Evolutionary conservation across 2,888 invertebrate species (phyloP).

Genomic region (Augochlorella aurata): DNA sequence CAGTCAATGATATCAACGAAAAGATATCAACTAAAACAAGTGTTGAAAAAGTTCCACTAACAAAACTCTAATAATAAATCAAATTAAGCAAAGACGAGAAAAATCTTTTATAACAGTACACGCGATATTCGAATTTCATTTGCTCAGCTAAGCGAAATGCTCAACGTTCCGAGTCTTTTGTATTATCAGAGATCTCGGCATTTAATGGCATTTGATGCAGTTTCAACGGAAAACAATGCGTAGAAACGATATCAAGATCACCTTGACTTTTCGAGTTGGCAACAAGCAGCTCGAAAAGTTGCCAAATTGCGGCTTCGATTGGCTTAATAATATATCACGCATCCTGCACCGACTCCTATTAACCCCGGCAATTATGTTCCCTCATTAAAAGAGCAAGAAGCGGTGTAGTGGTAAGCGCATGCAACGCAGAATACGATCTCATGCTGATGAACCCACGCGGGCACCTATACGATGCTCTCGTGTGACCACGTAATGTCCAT

Average conservation of each 20-base stretch:
- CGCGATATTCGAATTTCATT: neutral
- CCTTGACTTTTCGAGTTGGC: neutral
- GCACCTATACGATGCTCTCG: conserved; percentile 9
- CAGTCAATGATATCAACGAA: too few relatives aligned
- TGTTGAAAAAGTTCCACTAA: too few relatives aligned
- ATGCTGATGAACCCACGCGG: conserved; percentile 2
- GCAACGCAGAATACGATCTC: conserved; percentile 4
- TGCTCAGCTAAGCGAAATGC: neutral
- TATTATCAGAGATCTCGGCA: neutral
- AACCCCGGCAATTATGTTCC: conserved; percentile 22
- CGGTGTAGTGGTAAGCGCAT: neutral
- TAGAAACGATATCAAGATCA: neutral
- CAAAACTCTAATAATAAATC: neutral
- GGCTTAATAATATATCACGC: conserved; percentile 35
- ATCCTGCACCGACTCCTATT: conserved; percentile 16
- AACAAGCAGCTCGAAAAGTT: neutral
- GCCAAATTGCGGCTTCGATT: neutral
- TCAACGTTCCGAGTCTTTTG: neutral
- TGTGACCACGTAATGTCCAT: neutral
- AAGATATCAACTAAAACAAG: too few relatives aligned
- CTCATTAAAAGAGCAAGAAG: conserved; percentile 21
- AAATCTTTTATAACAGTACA: neutral
- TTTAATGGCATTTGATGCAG: neutral
- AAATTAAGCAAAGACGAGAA: neutral
- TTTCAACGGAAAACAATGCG: neutral